phyloP scores from a whole-genome alignment of 2,113 vertebrate species.

The Crotophaga sulcirostris region DNA sequence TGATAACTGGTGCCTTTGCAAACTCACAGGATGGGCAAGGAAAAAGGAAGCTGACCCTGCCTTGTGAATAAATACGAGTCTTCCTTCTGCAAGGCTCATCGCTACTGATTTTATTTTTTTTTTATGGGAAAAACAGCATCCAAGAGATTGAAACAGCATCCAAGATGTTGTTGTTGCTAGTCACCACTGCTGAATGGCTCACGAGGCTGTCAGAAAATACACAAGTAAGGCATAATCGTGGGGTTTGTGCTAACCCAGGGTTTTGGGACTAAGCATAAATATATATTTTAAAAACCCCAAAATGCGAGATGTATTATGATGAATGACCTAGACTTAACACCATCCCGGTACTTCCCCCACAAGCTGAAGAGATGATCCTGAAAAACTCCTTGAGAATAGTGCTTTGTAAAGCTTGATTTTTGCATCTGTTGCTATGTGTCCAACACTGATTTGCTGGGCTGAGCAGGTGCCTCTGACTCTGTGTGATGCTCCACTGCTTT shows the following conservation, averaged over 20 bases:
- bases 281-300: too few species aligned
- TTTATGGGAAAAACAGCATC: not conserved
- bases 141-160: not conserved
- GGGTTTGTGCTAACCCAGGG: rapidly evolving
- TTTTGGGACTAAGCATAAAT: not conserved
- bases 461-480: not conserved
- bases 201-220: not conserved
- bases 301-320: not conserved
- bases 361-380: not conserved
- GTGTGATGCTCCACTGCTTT: not conserved
- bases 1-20: not conserved
- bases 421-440: not conserved
- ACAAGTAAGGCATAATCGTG: not conserved
- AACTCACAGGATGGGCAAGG: not conserved
- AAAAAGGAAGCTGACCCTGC: not conserved
- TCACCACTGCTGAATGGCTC: not conserved
- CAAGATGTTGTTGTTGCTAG: not conserved
- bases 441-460: not conserved
- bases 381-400: not conserved
- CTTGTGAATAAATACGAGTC: not conserved
- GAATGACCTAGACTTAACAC: not conserved
- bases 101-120: not conserved
- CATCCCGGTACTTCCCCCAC: not conserved
- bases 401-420: not conserved
- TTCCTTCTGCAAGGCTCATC: not conserved